Evolutionary conservation across 2,797 vertebrate genomes (phyloP).

Genomic region (Tapirus indicus): DNA sequence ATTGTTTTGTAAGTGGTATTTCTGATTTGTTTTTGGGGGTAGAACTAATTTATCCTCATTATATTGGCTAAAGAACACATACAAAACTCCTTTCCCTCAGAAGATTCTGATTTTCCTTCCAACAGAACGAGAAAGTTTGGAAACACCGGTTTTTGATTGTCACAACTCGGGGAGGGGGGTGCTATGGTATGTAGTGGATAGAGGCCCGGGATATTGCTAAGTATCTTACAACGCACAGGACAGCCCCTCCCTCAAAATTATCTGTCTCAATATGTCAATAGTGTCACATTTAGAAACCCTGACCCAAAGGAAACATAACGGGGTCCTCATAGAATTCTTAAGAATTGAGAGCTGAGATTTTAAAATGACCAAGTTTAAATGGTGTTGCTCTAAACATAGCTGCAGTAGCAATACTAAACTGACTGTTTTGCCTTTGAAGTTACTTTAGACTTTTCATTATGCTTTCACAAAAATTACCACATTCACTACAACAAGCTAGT

Average conservation of each 20-base stretch:
- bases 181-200: neutral
- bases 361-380: neutral
- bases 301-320: neutral
- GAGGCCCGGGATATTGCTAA: neutral
- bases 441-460: neutral
- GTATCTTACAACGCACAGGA: neutral
- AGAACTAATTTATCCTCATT: neutral
- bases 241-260: neutral
- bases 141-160: neutral
- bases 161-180: neutral
- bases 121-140: neutral
- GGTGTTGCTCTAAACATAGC: neutral
- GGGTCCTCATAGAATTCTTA: neutral
- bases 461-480: neutral
- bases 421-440: neutral
- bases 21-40: neutral
- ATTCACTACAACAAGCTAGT: neutral
- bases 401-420: neutral
- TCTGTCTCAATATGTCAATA: neutral
- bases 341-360: neutral
- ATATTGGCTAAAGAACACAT: neutral
- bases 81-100: neutral
- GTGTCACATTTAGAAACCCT: neutral
- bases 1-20: neutral
- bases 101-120: neutral